Evolutionary conservation across 2,888 invertebrate genomes (phyloP), one percentile per base, ranked within the genome.

Genomic region (Eupithecia exiguata): DNA sequence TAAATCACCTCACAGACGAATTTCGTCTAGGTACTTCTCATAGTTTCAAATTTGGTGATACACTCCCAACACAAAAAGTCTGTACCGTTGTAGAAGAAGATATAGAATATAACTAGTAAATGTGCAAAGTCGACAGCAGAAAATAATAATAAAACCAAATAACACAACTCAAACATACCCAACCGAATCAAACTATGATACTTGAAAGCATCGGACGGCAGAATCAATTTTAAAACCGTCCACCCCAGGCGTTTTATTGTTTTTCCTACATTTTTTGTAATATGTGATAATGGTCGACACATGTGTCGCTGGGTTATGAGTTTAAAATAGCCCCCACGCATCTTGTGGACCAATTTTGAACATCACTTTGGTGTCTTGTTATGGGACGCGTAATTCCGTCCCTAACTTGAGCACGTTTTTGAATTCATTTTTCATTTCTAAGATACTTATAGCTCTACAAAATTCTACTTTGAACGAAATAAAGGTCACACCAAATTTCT

Each of bases 221-320:
- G 81, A 86, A 91, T 90, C 89, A 91, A 92, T 90, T 93, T 92
- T 91, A 91, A 92, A 92, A 66, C 78, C 87, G 88, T 89, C 89
- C 88, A 85, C 86, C 86, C 86, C 86, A 83, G 82, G 81, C 81
- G 80, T 90, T 93, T 94, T 93, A 93, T 94, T 93, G 94, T 94
- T 94, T 92, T 93, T 91, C 91, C 89, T 82, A 77, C 88, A 89
- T 92, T 94, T 94, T 94, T 93, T 93, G 93, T 94, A 94, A 94
- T 94, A 94, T 93, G 94, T 92, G 94, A 92, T 94, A 94, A 94
- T 94, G 93, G 93, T 88, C 89, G 89, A 88, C 94, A 94, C 93
- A 94, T 93, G 93, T 94, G 94, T 88, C 88, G 93, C 88, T 91
- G 89, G 89, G 92, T 92, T 94, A 94, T 89, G 94, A 92, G 94